Percentiles rank a stretch among this genome's conserved stretches.
These are phyloP conservation scores for Syrphus vitripennis DNA, from an alignment of 2,888 invertebrate species.

Conservation along the genomic window DNA sequence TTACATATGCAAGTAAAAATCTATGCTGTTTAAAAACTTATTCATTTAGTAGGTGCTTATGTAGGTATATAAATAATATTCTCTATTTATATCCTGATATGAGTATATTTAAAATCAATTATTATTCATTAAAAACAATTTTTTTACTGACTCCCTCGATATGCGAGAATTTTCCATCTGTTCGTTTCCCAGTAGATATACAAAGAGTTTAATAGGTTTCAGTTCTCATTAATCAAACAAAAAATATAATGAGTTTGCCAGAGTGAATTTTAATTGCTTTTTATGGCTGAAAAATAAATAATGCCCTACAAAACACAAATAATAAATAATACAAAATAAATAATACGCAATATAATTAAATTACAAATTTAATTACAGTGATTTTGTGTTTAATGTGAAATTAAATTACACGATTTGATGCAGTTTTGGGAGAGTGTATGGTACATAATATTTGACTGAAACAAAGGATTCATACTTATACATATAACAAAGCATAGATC, in stretches of 20 bases:
- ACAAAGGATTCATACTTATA: background rate
- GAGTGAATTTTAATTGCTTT: conserved; percentile 55
- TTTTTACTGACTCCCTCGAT: background rate
- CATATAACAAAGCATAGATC: too few species aligned
- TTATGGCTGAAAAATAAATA: conserved; percentile 12
- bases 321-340: background rate
- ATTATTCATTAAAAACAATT: conserved; percentile 21
- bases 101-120: conserved; percentile 14
- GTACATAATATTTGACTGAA: background rate
- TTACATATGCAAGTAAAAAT: too few species aligned
- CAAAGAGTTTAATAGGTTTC: conserved; percentile 28
- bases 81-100: background rate
- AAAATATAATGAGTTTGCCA: conserved; percentile 48
- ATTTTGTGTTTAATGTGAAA: conserved; percentile 40
- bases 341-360: conserved; percentile 46
- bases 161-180: background rate
- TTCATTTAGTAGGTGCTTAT: too few species aligned
- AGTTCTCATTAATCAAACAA: conserved; percentile 57
- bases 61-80: too few species aligned
- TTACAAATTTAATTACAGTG: conserved; percentile 57
- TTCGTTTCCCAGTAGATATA: background rate
- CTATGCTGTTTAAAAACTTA: too few species aligned
- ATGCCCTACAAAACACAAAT: background rate
- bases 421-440: background rate
- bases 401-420: conserved; percentile 28